A percentile compares a stretch with the other conserved stretches of the same genome.
phyloP scores from a whole-genome alignment of 2,113 vertebrate genomes.

The Corythaixoides concolor region DNA sequence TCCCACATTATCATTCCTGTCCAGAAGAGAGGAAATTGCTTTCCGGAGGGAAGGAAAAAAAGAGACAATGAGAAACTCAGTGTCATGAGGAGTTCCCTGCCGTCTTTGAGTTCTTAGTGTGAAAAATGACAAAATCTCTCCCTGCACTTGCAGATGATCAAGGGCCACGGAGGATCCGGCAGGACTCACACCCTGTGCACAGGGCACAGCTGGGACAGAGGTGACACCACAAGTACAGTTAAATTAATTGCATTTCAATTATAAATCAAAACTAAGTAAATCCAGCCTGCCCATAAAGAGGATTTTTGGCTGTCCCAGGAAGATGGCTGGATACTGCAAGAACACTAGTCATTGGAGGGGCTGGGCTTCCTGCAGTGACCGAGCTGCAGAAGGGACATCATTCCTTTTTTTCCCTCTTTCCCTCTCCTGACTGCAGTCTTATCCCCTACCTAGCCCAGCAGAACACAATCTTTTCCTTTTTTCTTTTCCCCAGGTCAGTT shows the following conservation, averaged over 20 bases:
- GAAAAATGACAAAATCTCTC: not conserved
- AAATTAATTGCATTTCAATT: not conserved
- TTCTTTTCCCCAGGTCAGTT: not conserved
- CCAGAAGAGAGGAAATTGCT: not conserved
- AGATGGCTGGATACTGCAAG: not conserved
- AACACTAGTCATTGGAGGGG: not conserved
- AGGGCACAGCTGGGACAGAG: not conserved
- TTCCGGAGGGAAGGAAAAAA: not conserved
- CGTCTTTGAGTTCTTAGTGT: not conserved
- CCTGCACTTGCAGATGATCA: not conserved
- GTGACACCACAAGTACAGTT: not conserved
- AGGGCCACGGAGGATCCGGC: rapidly evolving
- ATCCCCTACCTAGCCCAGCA: not conserved
- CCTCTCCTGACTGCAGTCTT: not conserved
- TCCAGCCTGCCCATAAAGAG: not conserved
- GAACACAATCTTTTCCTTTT: not conserved
- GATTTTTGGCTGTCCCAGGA: not conserved
- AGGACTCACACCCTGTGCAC: not conserved
- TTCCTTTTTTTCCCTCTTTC: not conserved
- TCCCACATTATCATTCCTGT: not conserved
- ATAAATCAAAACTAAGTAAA: not conserved
- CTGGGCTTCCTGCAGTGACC: not conserved
- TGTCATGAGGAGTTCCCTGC: not conserved
- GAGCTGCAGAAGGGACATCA: not conserved
- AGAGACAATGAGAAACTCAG: not conserved